Evolutionary conservation across 2,113 vertebrate genomes (phyloP).

Genomic region (Bungarus multicinctus): DNA sequence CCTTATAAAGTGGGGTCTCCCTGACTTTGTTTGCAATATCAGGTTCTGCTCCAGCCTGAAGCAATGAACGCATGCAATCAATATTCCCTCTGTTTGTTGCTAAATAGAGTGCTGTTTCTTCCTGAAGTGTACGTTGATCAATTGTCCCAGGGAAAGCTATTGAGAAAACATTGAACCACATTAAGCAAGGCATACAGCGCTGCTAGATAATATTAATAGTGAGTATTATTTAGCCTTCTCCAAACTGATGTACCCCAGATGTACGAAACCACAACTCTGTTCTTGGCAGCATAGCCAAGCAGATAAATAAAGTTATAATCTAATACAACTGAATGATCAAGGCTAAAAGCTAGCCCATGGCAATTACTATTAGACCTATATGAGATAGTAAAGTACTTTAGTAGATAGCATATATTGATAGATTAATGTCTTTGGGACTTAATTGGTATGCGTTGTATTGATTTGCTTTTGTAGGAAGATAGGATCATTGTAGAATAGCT

Average conservation of each 20-base stretch:
- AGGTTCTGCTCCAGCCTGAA: conserved; percentile 81
- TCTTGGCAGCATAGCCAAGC: not conserved
- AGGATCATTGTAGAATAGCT: not conserved
- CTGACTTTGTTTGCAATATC: conserved; percentile 80
- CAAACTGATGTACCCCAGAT: not conserved
- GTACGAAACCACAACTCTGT: not conserved
- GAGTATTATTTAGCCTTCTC: not conserved
- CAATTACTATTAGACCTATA: not conserved
- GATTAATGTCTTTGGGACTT: not conserved
- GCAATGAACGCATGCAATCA: conserved; percentile 73
- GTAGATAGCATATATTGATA: not conserved
- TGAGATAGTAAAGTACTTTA: not conserved
- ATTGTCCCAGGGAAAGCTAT: conserved; percentile 79
- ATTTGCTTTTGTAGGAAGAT: not conserved
- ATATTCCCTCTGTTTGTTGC: conserved; percentile 71
- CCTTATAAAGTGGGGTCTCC: conserved; percentile 91
- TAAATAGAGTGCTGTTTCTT: conserved; percentile 83
- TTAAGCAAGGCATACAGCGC: not conserved
- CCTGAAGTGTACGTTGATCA: conserved; percentile 79
- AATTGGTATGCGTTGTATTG: not conserved
- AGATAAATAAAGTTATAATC: not conserved
- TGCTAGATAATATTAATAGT: not conserved
- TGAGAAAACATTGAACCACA: not conserved
- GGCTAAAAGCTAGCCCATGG: not conserved
- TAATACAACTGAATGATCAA: not conserved